A percentile compares a stretch with the other conserved stretches of the same genome.
phyloP scores from a whole-genome alignment of 2,797 vertebrate species.

The Choloepus didactylus region DNA sequence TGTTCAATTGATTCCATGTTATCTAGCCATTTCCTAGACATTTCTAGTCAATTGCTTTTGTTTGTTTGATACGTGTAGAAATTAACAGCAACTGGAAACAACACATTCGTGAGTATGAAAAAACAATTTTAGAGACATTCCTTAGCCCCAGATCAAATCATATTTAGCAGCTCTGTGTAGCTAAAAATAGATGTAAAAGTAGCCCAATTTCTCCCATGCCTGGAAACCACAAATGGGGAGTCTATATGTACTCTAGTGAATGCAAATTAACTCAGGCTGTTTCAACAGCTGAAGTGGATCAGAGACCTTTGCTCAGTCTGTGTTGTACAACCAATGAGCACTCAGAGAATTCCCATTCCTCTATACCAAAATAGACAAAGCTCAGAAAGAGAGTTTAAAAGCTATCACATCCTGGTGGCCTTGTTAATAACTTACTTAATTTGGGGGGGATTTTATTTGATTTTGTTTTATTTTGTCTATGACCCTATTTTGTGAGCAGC shows the following conservation, averaged over 20 bases:
- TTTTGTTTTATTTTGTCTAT: constrained; percentile 59
- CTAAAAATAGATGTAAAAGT: constrained; percentile 80
- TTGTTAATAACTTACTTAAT: constrained; percentile 58
- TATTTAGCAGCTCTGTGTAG: constrained; percentile 70
- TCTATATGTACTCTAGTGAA: constrained; percentile 58
- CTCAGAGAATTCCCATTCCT: constrained; percentile 38
- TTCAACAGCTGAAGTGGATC: constrained; percentile 71
- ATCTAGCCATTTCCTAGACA: constrained; percentile 77
- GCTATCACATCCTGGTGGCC: not conserved
- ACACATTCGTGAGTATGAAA: constrained; percentile 79
- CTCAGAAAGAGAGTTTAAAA: constrained; percentile 68
- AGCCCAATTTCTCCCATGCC: constrained; percentile 80
- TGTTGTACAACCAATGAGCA: not conserved
- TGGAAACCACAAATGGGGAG: not conserved
- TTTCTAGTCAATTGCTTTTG: constrained; percentile 78
- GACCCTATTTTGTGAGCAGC: constrained; percentile 23
- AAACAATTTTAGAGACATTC: constrained; percentile 81
- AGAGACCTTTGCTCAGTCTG: not conserved
- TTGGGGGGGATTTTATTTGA: constrained; percentile 7
- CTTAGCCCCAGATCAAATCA: constrained; percentile 60
- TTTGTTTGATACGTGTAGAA: constrained; percentile 71
- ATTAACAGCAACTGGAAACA: constrained; percentile 80
- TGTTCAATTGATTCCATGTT: constrained; percentile 74
- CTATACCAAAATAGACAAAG: not conserved
- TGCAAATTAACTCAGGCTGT: constrained; percentile 52